phyloP scores from a whole-genome alignment of 1,140 invertebrate genomes.

The Telenomus remus region DNA sequence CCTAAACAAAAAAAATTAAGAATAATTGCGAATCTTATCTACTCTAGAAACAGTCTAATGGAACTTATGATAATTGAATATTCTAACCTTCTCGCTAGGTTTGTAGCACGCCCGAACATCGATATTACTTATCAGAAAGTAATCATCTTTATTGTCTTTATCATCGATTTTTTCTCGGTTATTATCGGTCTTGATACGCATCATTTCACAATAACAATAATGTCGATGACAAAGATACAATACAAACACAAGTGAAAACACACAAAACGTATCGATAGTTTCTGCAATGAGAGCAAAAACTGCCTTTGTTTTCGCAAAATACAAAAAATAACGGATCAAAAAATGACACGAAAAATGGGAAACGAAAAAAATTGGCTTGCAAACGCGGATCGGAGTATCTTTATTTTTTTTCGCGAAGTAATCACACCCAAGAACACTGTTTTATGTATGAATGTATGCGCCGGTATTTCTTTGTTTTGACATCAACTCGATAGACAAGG shows the following conservation, averaged over 20 bases:
- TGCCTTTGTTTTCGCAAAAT: neutral
- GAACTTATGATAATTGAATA: neutral
- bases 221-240: neutral
- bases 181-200: slow-evolving; percentile 64
- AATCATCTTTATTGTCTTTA: slow-evolving; percentile 65
- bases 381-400: too few species aligned
- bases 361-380: neutral
- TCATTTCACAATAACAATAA: slow-evolving; percentile 63
- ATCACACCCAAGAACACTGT: slow-evolving; percentile 10
- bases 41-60: neutral
- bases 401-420: neutral
- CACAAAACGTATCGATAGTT: too few species aligned
- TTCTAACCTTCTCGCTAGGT: slow-evolving; percentile 74
- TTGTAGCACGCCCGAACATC: slow-evolving; percentile 76
- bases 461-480: slow-evolving; percentile 45
- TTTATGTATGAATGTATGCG: slow-evolving; percentile 15
- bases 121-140: slow-evolving; percentile 71
- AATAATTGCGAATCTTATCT: neutral
- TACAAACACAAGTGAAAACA: neutral
- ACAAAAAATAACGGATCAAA: neutral
- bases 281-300: too few species aligned
- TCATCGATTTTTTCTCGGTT: slow-evolving; percentile 64
- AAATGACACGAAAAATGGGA: neutral
- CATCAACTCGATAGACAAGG: slow-evolving; percentile 26
- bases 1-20: neutral